These are phyloP conservation scores for Siniperca scherzeri DNA, from an alignment of 2,797 vertebrate genomes.

Conservation along the genomic window DNA sequence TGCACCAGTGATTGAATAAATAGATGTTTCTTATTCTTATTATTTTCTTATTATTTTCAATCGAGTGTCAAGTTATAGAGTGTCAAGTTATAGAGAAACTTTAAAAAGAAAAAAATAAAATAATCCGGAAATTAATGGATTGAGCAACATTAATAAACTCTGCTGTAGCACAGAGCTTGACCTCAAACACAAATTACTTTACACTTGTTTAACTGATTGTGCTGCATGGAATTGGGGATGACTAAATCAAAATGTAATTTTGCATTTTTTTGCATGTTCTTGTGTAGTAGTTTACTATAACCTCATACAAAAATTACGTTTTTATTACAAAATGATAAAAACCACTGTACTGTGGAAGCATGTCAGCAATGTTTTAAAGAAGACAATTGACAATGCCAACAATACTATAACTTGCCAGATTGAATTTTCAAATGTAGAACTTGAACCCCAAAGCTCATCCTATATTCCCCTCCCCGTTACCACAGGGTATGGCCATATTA, in stretches of 20 bases:
- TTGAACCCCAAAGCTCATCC: constrained; percentile 4
- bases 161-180: too few relatives aligned
- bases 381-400: neutral
- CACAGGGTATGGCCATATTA: constrained; percentile 36
- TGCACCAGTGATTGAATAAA: neutral
- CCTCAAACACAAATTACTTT: neutral
- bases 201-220: neutral
- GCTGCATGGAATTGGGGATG: neutral
- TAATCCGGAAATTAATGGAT: neutral
- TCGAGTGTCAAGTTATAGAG: neutral
- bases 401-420: neutral
- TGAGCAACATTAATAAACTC: neutral
- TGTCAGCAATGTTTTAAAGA: neutral
- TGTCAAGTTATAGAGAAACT: neutral
- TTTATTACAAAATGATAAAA: neutral
- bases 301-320: neutral
- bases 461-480: neutral
- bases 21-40: neutral
- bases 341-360: neutral
- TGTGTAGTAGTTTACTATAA: neutral
- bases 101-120: neutral
- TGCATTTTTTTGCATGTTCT: neutral
- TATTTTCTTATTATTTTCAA: neutral
- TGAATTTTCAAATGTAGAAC: neutral
- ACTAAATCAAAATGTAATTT: neutral